Evolutionary conservation across 1,140 invertebrate genomes (phyloP).

Genomic region (Caerostris darwini): DNA sequence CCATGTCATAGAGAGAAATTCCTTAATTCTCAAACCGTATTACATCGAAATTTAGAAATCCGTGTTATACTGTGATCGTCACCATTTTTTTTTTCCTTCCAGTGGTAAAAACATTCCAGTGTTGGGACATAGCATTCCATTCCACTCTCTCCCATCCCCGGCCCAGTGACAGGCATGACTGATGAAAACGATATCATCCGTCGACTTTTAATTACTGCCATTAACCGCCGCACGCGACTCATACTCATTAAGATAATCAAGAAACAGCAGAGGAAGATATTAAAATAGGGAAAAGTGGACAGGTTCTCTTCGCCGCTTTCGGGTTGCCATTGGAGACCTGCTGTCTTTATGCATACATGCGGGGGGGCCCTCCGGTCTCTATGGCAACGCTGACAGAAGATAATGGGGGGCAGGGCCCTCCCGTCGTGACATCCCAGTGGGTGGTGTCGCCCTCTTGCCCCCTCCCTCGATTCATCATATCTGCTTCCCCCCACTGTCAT

Average conservation of each 20-base stretch:
- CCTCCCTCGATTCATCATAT: slow-evolving; percentile 77
- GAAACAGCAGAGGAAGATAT: slow-evolving; percentile 2
- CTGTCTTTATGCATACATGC: slow-evolving; percentile 60
- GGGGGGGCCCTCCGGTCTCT: slow-evolving; percentile 53
- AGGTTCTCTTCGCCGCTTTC: background rate
- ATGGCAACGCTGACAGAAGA: slow-evolving; percentile 77
- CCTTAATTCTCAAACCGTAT: too few species aligned
- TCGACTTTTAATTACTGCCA: slow-evolving; percentile 10
- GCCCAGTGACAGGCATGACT: background rate
- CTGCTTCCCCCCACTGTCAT: slow-evolving; percentile 70
- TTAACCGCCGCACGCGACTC: slow-evolving; percentile 3
- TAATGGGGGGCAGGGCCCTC: slow-evolving; percentile 58
- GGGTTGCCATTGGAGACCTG: slow-evolving; percentile 55
- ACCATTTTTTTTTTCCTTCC: background rate
- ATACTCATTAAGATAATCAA: slow-evolving; percentile 62
- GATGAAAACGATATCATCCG: slow-evolving; percentile 7
- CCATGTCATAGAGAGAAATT: too few species aligned
- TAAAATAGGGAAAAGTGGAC: background rate
- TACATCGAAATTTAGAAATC: too few species aligned
- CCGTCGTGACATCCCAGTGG: slow-evolving; percentile 73
- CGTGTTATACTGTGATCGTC: too few species aligned
- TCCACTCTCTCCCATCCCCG: background rate
- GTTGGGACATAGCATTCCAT: background rate
- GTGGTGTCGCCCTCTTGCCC: slow-evolving; percentile 74
- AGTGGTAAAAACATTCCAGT: background rate